phyloP scores from a whole-genome alignment of 2,888 invertebrate genomes.

The Pyrocoelia pectoralis region DNA sequence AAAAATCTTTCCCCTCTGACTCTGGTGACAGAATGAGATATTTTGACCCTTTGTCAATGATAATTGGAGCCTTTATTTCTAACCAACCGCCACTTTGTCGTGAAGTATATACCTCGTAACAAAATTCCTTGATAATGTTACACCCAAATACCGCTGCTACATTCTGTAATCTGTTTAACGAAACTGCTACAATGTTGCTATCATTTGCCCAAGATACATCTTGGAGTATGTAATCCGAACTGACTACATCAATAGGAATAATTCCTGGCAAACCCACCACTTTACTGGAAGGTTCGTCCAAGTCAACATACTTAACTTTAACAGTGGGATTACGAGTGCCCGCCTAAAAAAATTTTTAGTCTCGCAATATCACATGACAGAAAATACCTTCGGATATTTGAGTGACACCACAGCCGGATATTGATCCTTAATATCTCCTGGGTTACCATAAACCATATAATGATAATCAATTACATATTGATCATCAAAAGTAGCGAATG shows the following conservation, averaged over 20 bases:
- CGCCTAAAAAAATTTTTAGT: constrained; percentile 62
- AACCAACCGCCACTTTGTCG: constrained; percentile 72
- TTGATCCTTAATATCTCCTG: constrained; percentile 61
- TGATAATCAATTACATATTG: constrained; percentile 69
- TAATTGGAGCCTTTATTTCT: constrained; percentile 65
- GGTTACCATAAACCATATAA: constrained; percentile 70
- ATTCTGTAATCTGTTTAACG: constrained; percentile 89
- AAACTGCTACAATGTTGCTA: constrained; percentile 73
- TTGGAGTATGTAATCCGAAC: constrained; percentile 71
- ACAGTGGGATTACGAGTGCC: constrained; percentile 80
- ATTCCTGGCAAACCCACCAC: constrained; percentile 31
- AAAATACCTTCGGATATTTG: constrained; percentile 78
- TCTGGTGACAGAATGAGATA: constrained; percentile 49
- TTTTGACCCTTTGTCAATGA: constrained; percentile 59
- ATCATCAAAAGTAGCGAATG: constrained; percentile 77
- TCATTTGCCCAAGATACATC: constrained; percentile 79
- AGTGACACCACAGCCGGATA: constrained; percentile 74
- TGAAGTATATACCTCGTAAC: constrained; percentile 22
- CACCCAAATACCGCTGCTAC: constrained; percentile 59
- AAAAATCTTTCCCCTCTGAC: constrained; percentile 47
- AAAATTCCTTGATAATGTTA: constrained; percentile 15
- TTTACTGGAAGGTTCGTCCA: constrained; percentile 48
- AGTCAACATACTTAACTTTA: constrained; percentile 69
- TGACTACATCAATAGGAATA: constrained; percentile 64
- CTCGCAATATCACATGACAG: background rate